Conservation (phyloP, 1,140 invertebrate genomes). For the Brachionus rotundiformis region DNA sequence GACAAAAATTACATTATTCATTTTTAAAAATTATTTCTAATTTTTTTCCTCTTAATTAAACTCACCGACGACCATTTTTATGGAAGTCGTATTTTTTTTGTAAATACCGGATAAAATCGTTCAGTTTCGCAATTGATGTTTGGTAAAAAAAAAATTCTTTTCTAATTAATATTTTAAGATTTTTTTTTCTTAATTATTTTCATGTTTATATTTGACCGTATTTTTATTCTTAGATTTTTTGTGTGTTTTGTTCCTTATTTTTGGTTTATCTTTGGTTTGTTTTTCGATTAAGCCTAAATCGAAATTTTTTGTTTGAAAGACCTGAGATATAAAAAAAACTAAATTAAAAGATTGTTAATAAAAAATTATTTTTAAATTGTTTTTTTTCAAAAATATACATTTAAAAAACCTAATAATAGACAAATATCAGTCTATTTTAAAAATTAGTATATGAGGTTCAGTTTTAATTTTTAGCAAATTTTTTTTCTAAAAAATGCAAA, state of each 20-base stretch:
- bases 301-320: not conserved
- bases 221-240: not conserved
- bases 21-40: conserved; percentile 4
- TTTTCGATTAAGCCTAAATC: not conserved
- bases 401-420: not conserved
- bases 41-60: not conserved
- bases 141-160: not conserved
- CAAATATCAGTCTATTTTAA: too few species aligned
- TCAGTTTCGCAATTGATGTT: conserved; percentile 13
- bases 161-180: not conserved
- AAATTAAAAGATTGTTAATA: not conserved
- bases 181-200: not conserved
- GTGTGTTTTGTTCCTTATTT: not conserved
- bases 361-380: conserved; percentile 1
- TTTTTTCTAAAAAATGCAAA: too few species aligned
- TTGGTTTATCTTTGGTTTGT: not conserved
- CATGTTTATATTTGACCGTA: not conserved
- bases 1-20: not conserved
- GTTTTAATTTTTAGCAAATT: too few species aligned
- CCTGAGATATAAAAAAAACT: too few species aligned
- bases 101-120: conserved; percentile 45
- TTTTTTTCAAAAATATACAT: not conserved
- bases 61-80: not conserved
- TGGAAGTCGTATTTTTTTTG: not conserved
- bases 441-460: too few species aligned